Percentiles rank a stretch among this genome's conserved stretches.
phyloP scores from a whole-genome alignment of 2,888 invertebrate species.

The Noctua fimbriata region DNA sequence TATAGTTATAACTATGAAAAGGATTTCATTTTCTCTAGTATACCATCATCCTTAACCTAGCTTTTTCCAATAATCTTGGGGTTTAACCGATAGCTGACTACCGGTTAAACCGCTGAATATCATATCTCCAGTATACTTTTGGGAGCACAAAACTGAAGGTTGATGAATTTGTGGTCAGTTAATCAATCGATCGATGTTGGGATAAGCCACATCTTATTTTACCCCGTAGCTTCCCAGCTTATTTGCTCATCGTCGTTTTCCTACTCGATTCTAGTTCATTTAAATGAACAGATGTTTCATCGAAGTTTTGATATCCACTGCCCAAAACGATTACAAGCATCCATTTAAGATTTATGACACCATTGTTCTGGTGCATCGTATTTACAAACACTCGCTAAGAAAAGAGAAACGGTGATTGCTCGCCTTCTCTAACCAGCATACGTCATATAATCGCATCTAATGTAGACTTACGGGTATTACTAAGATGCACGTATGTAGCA shows the following conservation, averaged over 20 bases:
- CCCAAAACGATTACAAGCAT: constrained; percentile 29
- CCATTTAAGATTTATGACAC: constrained; percentile 26
- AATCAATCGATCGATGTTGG: not conserved
- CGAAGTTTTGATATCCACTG: not conserved
- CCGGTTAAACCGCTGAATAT: not conserved
- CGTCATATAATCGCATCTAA: constrained; percentile 58
- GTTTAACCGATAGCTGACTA: no score
- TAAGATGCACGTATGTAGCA: constrained; percentile 29
- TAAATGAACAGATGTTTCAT: not conserved
- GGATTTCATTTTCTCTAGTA: no score
- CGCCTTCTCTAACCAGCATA: constrained; percentile 45
- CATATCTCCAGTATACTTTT: not conserved
- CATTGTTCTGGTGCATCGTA: constrained; percentile 64
- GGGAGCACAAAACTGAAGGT: not conserved
- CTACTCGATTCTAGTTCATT: not conserved
- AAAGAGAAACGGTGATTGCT: constrained; percentile 63
- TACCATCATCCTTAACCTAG: not conserved
- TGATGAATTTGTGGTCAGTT: not conserved
- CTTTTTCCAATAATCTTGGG: not conserved
- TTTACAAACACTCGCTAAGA: constrained; percentile 62
- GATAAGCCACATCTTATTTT: not conserved
- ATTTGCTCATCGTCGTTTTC: not conserved
- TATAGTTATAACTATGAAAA: no score
- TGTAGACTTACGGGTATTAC: constrained; percentile 50
- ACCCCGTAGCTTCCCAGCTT: not conserved